Conservation (phyloP, 2,797 vertebrate genomes). For the Mormyrus hasselquistii region DNA sequence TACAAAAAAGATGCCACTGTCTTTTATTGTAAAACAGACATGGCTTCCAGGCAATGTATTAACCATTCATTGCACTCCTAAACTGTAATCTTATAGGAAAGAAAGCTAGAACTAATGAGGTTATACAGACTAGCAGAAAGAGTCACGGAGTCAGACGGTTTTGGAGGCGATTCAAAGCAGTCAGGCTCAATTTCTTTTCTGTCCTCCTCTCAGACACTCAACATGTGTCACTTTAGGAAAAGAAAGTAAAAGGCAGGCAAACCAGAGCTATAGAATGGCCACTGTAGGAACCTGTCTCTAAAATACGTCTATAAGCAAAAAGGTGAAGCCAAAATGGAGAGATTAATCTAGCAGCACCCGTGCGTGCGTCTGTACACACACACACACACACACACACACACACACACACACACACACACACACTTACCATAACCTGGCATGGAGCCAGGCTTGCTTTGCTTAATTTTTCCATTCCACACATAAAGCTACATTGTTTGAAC, state of each 20-base stretch:
- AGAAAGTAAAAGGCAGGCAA: background rate
- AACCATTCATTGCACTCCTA: constrained; percentile 39
- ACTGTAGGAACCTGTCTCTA: background rate
- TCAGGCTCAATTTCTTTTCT: background rate
- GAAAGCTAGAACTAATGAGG: background rate
- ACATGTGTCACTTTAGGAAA: background rate
- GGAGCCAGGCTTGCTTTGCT: constrained; percentile 10
- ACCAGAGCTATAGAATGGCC: background rate
- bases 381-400: background rate
- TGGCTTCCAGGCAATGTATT: constrained; percentile 39
- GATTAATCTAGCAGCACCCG: background rate
- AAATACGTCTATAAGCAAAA: background rate
- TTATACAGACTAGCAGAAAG: constrained; percentile 20
- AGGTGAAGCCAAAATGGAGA: background rate
- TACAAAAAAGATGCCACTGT: constrained; percentile 8
- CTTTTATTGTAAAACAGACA: constrained; percentile 21
- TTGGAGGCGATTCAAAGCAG: background rate
- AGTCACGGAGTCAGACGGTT: background rate
- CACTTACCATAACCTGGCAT: background rate
- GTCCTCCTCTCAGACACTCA: background rate
- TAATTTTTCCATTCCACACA: constrained; percentile 25
- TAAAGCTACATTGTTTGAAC: constrained; percentile 36
- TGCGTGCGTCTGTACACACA: too few species aligned
- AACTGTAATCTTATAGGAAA: constrained; percentile 11
- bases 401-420: background rate